Conservation (phyloP, 2,888 invertebrate genomes). For the Aricia artaxerxes region DNA sequence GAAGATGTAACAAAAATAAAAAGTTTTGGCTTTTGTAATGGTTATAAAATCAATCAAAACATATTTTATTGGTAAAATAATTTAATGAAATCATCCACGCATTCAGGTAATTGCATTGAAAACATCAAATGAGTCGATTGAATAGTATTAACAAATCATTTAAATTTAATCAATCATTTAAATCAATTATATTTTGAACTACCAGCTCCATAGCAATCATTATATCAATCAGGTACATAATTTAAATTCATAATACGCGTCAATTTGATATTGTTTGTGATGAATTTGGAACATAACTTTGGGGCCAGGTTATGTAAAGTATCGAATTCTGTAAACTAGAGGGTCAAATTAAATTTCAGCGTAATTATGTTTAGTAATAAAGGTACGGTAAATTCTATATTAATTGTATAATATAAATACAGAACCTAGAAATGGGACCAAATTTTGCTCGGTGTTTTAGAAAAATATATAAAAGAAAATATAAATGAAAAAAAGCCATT, state of each 20-base stretch:
- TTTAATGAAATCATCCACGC: not conserved
- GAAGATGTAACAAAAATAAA: too few species aligned
- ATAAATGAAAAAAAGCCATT: too few species aligned
- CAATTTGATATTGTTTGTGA: slow-evolving; percentile 2
- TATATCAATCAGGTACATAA: not conserved
- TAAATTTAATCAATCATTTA: not conserved
- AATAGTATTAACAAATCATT: not conserved
- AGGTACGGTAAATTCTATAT: too few species aligned
- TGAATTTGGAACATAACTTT: not conserved
- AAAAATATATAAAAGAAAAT: too few species aligned
- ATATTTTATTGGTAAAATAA: not conserved
- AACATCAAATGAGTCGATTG: not conserved
- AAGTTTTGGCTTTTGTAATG: not conserved
- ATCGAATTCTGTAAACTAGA: not conserved
- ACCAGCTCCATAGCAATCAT: not conserved
- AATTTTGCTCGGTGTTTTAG: too few species aligned
- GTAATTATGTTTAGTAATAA: too few species aligned
- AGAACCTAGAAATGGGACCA: too few species aligned
- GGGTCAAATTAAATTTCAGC: not conserved
- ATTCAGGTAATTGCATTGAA: not conserved
- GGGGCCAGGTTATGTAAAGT: not conserved
- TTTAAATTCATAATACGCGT: not conserved
- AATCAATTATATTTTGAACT: slow-evolving; percentile 8
- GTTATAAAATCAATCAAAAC: not conserved
- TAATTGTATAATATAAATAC: too few species aligned